A percentile compares a stretch with the other conserved stretches of the same genome.
Conservation (phyloP, 2,888 invertebrate genomes). For the Eueremaeus valkanovi region DNA sequence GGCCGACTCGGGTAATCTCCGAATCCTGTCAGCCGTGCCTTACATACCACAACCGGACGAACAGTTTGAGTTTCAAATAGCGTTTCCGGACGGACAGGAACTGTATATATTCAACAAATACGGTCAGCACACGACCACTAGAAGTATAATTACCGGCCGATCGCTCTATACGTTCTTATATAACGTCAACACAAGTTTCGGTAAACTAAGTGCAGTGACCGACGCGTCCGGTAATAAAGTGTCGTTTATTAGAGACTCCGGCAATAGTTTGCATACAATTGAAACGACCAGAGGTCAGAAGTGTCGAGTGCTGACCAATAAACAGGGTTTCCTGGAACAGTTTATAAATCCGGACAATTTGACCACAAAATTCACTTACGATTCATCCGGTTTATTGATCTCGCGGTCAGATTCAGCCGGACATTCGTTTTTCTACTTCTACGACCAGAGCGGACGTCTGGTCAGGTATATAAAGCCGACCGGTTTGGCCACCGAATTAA, state of each 20-base stretch:
- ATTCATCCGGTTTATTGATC: slow-evolving; percentile 72
- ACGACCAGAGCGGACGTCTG: slow-evolving; percentile 87
- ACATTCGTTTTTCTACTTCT: slow-evolving; percentile 80
- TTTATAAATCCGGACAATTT: slow-evolving; percentile 87
- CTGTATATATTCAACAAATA: slow-evolving; percentile 85
- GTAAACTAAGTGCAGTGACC: slow-evolving; percentile 74
- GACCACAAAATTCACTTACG: slow-evolving; percentile 88
- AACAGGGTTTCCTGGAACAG: slow-evolving; percentile 86
- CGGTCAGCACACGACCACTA: slow-evolving; percentile 92
- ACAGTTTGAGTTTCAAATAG: slow-evolving; percentile 79
- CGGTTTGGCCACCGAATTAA: slow-evolving; percentile 54
- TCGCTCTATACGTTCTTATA: slow-evolving; percentile 92
- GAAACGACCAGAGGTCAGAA: slow-evolving; percentile 65
- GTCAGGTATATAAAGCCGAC: slow-evolving; percentile 89
- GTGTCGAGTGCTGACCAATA: slow-evolving; percentile 81
- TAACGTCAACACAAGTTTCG: slow-evolving; percentile 65
- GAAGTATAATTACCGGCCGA: slow-evolving; percentile 72
- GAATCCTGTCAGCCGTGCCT: slow-evolving; percentile 50
- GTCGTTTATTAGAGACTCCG: slow-evolving; percentile 81
- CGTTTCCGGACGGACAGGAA: slow-evolving; percentile 75
- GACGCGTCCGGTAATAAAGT: slow-evolving; percentile 84
- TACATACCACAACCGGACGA: slow-evolving; percentile 70
- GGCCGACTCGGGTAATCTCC: slow-evolving; percentile 73
- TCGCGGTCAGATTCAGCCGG: slow-evolving; percentile 61
- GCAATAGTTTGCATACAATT: slow-evolving; percentile 68